Percentiles rank a stretch among this genome's conserved stretches.
Evolutionary conservation across 2,113 vertebrate genomes (phyloP).

Genomic region (Pyxicephalus adspersus): DNA sequence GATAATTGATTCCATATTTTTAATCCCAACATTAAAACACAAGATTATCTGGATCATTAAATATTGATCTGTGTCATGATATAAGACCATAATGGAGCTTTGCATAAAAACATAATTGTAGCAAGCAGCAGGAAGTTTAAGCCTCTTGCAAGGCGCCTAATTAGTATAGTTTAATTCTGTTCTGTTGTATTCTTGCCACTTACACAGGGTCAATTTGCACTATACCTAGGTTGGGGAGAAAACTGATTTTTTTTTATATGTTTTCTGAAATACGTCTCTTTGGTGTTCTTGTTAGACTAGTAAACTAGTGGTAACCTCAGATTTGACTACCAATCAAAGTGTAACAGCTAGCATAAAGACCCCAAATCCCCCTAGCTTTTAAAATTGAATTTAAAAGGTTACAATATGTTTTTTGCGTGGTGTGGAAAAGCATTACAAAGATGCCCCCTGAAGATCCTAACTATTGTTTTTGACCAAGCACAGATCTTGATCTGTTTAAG

Average conservation of each 20-base stretch:
- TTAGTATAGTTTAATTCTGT: constrained; percentile 6
- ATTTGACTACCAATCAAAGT: too few species aligned
- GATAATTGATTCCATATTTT: constrained; percentile 84
- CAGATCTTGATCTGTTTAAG: too few species aligned
- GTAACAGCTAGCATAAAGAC: too few species aligned
- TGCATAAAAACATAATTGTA: constrained; percentile 70
- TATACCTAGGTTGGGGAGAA: neutral
- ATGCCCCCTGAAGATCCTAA: too few species aligned
- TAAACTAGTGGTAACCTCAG: too few species aligned
- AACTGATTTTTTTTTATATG: neutral
- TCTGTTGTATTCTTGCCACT: neutral
- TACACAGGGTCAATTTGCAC: neutral
- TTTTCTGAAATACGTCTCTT: too few species aligned
- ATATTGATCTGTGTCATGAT: constrained; percentile 79
- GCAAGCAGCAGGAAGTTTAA: constrained; percentile 53
- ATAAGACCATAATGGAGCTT: constrained; percentile 73
- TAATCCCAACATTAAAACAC: constrained; percentile 81
- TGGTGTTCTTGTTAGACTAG: too few species aligned
- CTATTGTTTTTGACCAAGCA: too few species aligned
- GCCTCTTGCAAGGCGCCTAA: constrained; percentile 4
- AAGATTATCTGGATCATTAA: constrained; percentile 82
- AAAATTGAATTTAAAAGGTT: too few species aligned
- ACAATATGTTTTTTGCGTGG: too few species aligned
- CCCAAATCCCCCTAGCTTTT: too few species aligned
- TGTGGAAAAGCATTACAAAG: too few species aligned